Conservation (phyloP, 2,888 invertebrate genomes). For the Zhuqinia jingwanae region DNA sequence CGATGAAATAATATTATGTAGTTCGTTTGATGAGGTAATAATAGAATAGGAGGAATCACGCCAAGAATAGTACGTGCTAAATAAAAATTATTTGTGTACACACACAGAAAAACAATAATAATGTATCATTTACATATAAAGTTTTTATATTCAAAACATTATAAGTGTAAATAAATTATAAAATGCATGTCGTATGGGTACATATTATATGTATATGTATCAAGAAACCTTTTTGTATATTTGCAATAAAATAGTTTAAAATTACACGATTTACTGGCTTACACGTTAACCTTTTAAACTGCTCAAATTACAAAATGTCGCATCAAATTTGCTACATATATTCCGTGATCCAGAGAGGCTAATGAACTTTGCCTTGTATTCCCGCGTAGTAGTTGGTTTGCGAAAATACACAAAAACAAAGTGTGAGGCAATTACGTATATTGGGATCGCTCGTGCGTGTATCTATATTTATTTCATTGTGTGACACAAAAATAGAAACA, state of each 20-base stretch:
- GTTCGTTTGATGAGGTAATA: too few relatives aligned
- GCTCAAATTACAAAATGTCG: too few relatives aligned
- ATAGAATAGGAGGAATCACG: background rate
- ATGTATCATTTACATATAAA: too few relatives aligned
- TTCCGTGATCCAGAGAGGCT: slow-evolving; percentile 53
- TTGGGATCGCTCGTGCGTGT: slow-evolving; percentile 40
- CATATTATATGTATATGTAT: too few relatives aligned
- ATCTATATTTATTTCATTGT: background rate
- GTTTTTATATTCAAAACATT: too few relatives aligned
- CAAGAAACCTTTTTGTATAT: too few relatives aligned
- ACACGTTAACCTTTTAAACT: too few relatives aligned
- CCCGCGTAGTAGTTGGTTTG: background rate
- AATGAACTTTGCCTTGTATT: slow-evolving; percentile 1
- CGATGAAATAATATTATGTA: background rate
- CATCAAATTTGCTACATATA: background rate
- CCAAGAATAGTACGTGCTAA: background rate
- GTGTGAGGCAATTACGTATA: slow-evolving; percentile 16
- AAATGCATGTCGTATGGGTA: too few relatives aligned
- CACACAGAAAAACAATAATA: too few relatives aligned
- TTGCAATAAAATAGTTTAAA: too few relatives aligned
- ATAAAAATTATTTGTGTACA: background rate
- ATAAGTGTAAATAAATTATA: too few relatives aligned
- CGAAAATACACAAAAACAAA: background rate
- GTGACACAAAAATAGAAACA: slow-evolving; percentile 46
- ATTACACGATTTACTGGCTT: too few relatives aligned